Evolutionary conservation across 2,888 invertebrate genomes (phyloP).

Genomic region (Athrips mouffetella): DNA sequence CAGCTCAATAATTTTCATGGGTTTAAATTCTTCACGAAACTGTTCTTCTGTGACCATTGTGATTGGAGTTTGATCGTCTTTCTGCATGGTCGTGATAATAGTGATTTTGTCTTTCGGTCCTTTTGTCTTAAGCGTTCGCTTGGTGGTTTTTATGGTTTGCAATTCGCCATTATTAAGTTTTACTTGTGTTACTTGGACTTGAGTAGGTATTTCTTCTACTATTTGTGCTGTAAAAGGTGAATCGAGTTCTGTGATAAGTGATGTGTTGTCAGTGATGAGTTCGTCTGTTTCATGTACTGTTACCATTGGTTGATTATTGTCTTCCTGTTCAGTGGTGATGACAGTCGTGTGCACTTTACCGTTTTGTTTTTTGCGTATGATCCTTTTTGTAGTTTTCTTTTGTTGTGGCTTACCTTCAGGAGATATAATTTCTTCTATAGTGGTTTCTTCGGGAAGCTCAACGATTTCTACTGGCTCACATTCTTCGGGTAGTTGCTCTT

Average conservation of each 20-base stretch:
- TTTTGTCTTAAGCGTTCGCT: conserved; percentile 48
- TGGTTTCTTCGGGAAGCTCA: conserved; percentile 41
- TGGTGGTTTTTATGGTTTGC: conserved; percentile 26
- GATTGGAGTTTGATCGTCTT: conserved; percentile 49
- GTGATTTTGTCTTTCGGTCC: conserved; percentile 64
- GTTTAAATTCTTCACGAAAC: conserved; percentile 29
- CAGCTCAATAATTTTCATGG: conserved; percentile 26
- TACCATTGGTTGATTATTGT: conserved; percentile 39
- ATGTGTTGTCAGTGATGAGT: conserved; percentile 40
- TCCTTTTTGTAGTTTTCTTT: conserved; percentile 37
- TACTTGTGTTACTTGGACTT: conserved; percentile 31
- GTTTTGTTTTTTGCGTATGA: conserved; percentile 39
- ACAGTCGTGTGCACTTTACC: conserved; percentile 28
- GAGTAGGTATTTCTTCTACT: conserved; percentile 29
- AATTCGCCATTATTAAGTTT: conserved; percentile 29
- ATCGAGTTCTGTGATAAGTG: conserved; percentile 22
- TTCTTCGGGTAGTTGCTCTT: conserved; percentile 30
- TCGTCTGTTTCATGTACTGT: conserved; percentile 36
- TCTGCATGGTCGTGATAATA: conserved; percentile 62
- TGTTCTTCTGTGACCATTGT: conserved; percentile 30
- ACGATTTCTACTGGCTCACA: conserved; percentile 24
- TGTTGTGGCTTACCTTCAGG: conserved; percentile 32
- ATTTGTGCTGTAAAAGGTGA: conserved; percentile 34
- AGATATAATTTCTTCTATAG: conserved; percentile 13
- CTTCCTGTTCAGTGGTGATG: conserved; percentile 22